Evolutionary conservation across 2,888 invertebrate genomes (phyloP), one percentile per base, ranked within the genome.

Genomic region (Megamerina dolium): DNA sequence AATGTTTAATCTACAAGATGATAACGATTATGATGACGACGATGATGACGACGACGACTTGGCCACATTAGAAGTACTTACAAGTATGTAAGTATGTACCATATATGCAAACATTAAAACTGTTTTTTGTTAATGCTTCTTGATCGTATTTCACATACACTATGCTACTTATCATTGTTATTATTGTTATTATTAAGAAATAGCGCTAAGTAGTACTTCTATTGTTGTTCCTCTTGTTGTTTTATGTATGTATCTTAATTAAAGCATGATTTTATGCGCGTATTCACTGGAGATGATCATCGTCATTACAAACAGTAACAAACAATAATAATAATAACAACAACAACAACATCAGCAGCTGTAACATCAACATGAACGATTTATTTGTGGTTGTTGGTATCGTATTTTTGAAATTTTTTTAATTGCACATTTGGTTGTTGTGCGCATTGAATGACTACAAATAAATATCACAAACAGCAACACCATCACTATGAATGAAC

Each of bases 241-340:
- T 23, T 23, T 10, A 23, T 6, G 6, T 23, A 8, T 23, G 23
- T 23, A 8, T 6, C 44, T 47, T 63, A 63, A 63, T 63, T 64
- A 63, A 52, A 59, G 55, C 57, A 49, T 44, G 58, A 61, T 59
- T 61, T 64, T 64, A 62, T 62, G 63, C 65, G 60, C 63, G 60
- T 60, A 56, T 64, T 63, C 64, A 64, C 44, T 63, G 64, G 61
- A 57, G 60, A 63, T 59, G 63, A 57, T 59, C 58, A 45, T 31
- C 39, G 35, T 37, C 27, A 13, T 18, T n/a, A 31, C 20, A 42
- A 27, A 12, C 27, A 29, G 16, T 5, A 14, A 12, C 16, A 33
- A 6, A n/a, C 8, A 4, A 40, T 14, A 19, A 39, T 6, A 10
- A 6, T 54, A 56, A n/a, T n/a, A n/a, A 50, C 50, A 37, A 46